Base-by-base conservation (phyloP, 37 sponge, comb jelly and placozoan genomes). In the Oscarella lobularis region DNA sequence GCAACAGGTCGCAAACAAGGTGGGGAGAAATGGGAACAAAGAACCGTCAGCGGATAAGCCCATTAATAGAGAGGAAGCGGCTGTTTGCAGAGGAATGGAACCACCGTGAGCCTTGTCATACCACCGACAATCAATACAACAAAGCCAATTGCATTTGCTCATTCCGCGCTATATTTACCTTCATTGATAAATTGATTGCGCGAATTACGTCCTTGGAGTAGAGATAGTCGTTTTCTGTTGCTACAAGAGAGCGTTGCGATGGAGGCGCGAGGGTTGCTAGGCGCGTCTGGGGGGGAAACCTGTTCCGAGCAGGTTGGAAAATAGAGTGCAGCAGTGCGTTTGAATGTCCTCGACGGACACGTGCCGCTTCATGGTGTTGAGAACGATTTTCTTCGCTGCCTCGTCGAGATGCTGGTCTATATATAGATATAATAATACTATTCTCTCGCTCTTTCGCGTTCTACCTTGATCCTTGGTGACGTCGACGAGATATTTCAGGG, bases 41-140 rank as follows among this genome's bases (percentile, higher is more conserved):
- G 66, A 38, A 82, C 87, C 89, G 79, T 89, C 83, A 71, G 82
- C 38, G 32, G 84, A 84, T 74, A 87, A 77, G 2, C 68, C 71
- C 82, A 78, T 84, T 36, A 85, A 39, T 0, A 88, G 76, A 14
- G 76, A 73, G 20, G 77, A 36, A 0, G 80, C 77, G 65, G 67
- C 39, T 33, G 55, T 41, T 29, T 80, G 76, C 1, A 82, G 48
- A 30, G 69, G 37, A 67, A 38, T 36, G 30, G 79, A 86, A 20
- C 74, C 82, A 68, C 78, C 74, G 33, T 85, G 78, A 31, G 73
- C 75, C 82, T 82, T 36, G 31, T 30, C 4, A 27, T 27, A 2
- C 31, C 9, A 20, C 20, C 4, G 6, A 27, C 2, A 5, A 1
- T 14, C 14, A 70, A 20, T 20, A 70, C n/a, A 48, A 48, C 9